phyloP scores from a whole-genome alignment of 2,797 vertebrate genomes.

The Protosalanx chinensis region DNA sequence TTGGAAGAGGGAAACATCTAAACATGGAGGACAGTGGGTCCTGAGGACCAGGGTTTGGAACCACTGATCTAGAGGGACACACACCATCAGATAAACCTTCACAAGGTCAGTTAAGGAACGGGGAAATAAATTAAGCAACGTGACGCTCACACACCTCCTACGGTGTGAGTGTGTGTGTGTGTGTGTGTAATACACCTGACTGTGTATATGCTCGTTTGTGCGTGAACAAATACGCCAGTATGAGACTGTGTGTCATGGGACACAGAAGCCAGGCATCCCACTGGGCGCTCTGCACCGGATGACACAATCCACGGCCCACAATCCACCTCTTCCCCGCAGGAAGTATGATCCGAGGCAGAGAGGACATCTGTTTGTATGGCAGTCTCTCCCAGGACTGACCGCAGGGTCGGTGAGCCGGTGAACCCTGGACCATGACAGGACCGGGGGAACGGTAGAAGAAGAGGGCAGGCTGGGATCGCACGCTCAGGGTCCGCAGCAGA shows the following conservation, averaged over 20 bases:
- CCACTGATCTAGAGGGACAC: background rate
- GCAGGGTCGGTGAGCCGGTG: constrained; percentile 28
- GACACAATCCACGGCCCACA: constrained; percentile 29
- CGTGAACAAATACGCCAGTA: background rate
- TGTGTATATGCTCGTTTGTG: constrained; percentile 2
- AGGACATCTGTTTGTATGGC: constrained; percentile 49
- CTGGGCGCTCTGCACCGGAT: constrained; percentile 15
- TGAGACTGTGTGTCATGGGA: background rate
- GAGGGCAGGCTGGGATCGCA: background rate
- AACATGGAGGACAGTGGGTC: too few species aligned
- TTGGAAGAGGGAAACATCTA: too few species aligned
- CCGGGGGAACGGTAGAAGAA: background rate
- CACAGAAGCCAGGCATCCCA: constrained; percentile 7
- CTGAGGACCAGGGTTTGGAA: too few species aligned
- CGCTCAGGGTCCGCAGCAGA: too few species aligned
- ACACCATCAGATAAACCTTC: constrained; percentile 19
- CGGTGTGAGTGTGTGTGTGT: background rate
- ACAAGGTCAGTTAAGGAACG: constrained; percentile 30
- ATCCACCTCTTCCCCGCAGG: constrained; percentile 28
- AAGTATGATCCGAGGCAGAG: constrained; percentile 32
- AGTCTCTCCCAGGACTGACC: constrained; percentile 19
- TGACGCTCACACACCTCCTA: constrained; percentile 5
- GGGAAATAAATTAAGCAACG: background rate
- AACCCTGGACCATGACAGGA: constrained; percentile 20
- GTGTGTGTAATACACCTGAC: background rate